Evolutionary conservation across 2,113 vertebrate species (phyloP).

Genomic region (Connochaetes taurinus): DNA sequence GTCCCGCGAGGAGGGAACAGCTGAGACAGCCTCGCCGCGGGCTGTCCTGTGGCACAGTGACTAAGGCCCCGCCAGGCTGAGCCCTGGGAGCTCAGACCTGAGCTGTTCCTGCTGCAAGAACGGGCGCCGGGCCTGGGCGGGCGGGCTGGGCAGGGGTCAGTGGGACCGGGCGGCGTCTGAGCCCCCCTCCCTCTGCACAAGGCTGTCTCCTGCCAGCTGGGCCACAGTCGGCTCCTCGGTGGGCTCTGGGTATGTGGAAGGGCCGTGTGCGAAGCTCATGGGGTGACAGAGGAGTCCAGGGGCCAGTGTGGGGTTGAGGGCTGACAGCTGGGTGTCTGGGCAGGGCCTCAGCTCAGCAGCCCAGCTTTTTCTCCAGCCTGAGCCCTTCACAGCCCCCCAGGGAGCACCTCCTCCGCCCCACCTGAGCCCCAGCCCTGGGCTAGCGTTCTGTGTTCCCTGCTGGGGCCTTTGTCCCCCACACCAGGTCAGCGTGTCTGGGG

Average conservation of each 20-base stretch:
- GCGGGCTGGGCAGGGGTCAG: too few relatives aligned
- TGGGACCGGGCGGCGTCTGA: not conserved
- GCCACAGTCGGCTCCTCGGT: not conserved
- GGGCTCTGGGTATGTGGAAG: not conserved
- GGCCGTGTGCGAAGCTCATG: fast-evolving
- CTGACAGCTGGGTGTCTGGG: not conserved
- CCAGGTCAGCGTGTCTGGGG: not conserved
- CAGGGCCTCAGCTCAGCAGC: not conserved
- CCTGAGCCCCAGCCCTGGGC: not conserved
- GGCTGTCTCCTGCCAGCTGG: not conserved
- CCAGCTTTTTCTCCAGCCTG: not conserved
- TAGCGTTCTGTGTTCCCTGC: not conserved
- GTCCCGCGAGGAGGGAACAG: not conserved
- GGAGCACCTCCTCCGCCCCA: not conserved
- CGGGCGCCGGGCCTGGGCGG: not conserved
- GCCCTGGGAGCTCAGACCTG: not conserved
- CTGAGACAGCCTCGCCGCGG: not conserved
- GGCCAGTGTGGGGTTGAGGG: not conserved
- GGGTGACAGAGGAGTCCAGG: not conserved
- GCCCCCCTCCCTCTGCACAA: not conserved
- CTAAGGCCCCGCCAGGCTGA: not conserved
- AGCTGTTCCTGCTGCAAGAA: not conserved
- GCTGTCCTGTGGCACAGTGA: not conserved
- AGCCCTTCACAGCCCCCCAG: not conserved
- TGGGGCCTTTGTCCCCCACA: not conserved